A percentile compares a stretch with the other conserved stretches of the same genome.
phyloP scores from a whole-genome alignment of 2,888 invertebrate species.

The Linnaemya vulpina region DNA sequence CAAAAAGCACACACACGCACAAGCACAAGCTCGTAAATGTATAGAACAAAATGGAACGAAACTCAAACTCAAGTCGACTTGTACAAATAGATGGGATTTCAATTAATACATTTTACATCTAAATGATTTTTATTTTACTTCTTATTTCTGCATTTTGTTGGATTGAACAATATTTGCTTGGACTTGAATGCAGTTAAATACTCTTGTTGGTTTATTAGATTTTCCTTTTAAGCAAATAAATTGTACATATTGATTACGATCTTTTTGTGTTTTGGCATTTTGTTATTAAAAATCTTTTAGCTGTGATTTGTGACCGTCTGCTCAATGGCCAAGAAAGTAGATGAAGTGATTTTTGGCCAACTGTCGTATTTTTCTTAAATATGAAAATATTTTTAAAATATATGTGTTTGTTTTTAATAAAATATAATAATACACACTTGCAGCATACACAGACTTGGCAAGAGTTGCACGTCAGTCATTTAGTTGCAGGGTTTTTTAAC shows the following conservation, averaged over 20 bases:
- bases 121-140: not conserved
- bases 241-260: constrained; percentile 60
- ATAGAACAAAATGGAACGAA: not conserved
- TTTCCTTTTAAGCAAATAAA: constrained; percentile 51
- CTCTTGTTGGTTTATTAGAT: constrained; percentile 55
- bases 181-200: constrained; percentile 17
- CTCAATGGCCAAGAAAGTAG: not conserved
- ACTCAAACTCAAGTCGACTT: constrained; percentile 25
- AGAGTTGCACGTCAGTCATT: too few species aligned
- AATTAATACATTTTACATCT: constrained; percentile 60
- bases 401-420: too few species aligned
- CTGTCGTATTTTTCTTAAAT: constrained; percentile 59
- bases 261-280: constrained; percentile 43
- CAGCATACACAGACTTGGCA: too few species aligned
- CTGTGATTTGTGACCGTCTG: not conserved
- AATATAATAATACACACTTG: too few species aligned
- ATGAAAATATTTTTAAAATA: too few species aligned
- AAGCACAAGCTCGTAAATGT: not conserved
- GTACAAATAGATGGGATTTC: constrained; percentile 61
- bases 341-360: constrained; percentile 40
- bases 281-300: constrained; percentile 8
- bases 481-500: too few species aligned
- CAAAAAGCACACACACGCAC: not conserved
- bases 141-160: not conserved
- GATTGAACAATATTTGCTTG: constrained; percentile 10